Evolutionary conservation across 2,888 invertebrate species (phyloP), one percentile per base, ranked within the genome.

Genomic region (Monopis laevigella): DNA sequence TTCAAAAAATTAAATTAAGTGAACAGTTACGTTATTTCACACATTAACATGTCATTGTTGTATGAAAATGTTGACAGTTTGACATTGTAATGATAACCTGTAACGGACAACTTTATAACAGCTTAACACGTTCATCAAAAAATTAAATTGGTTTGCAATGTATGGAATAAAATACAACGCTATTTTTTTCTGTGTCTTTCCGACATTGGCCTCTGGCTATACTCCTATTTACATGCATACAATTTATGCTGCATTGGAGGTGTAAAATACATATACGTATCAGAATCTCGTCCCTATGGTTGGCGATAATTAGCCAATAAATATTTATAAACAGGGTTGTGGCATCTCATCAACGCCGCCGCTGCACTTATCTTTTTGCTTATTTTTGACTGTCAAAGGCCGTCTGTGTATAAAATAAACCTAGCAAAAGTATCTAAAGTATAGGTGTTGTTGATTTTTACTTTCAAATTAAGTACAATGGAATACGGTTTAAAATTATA

Each of bases 261-360:
- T 65, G 67, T 64, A 66, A 68, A 58, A 40, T 40, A 39, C 59
- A n/a, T n/a, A n/a, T n/a, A n/a, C 62, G 54, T 57, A 55, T 55
- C 57, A 52, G 29, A 30, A 17, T 35, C 17, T 32, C 21, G 41
- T n/a, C 21, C 56, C 51, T 39, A 27, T 34, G 17, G 42, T 40
- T 28, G 41, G 43, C 41, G 36, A 67, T 75, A 74, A 74, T 73
- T 65, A 67, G 70, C 66, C 65, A 66, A 73, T 78, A 74, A 75
- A 77, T 75, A 77, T 77, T 77, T 75, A 75, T 73, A 74, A 72
- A 67, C 59, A 60, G 49, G 55, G 61, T 56, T 57, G 52, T 51
- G 54, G 57, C 61, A 48, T 52, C 54, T 62, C 66, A 62, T 67
- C 66, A 54, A 53, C 54, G 54, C 51, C 52, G 50, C 47, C 56